A percentile compares a stretch with the other conserved stretches of the same genome.
Conservation (phyloP, 2,888 invertebrate species). For the Drosophila neonasuta region DNA sequence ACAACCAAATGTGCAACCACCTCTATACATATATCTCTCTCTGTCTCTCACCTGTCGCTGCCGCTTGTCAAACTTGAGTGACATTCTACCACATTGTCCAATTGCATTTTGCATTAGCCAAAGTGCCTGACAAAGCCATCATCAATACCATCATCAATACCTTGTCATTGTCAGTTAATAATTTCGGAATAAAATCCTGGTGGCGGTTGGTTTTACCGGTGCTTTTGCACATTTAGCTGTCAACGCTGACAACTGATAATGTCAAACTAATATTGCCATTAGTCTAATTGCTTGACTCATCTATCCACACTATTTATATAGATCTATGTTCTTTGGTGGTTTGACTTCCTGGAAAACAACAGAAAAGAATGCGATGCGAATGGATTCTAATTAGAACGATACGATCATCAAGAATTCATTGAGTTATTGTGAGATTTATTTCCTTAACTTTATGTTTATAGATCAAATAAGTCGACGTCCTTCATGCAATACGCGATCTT, state of each 20-base stretch:
- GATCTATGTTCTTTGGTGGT: neutral
- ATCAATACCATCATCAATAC: constrained; percentile 11
- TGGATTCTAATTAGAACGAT: no score
- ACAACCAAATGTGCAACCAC: constrained; percentile 23
- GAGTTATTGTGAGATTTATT: neutral
- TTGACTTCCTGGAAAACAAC: neutral
- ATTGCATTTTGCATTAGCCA: constrained; percentile 2
- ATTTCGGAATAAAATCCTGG: neutral
- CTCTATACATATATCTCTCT: neutral
- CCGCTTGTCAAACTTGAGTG: constrained; percentile 13
- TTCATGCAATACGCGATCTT: constrained; percentile 1
- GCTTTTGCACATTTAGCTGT: neutral
- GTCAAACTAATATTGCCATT: constrained; percentile 6
- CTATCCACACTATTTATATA: neutral
- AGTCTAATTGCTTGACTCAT: constrained; percentile 10
- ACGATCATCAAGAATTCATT: no score
- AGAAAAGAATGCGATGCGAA: no score
- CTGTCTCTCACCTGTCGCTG: neutral
- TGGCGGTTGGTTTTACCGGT: no score
- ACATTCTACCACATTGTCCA: neutral
- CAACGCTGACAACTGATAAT: constrained; percentile 6
- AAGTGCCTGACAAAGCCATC: neutral
- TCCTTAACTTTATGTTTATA: neutral
- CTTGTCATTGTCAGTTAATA: neutral
- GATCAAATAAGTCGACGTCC: neutral